Base-by-base conservation (phyloP, 2,797 vertebrate species). In the Sus cebifrons region DNA sequence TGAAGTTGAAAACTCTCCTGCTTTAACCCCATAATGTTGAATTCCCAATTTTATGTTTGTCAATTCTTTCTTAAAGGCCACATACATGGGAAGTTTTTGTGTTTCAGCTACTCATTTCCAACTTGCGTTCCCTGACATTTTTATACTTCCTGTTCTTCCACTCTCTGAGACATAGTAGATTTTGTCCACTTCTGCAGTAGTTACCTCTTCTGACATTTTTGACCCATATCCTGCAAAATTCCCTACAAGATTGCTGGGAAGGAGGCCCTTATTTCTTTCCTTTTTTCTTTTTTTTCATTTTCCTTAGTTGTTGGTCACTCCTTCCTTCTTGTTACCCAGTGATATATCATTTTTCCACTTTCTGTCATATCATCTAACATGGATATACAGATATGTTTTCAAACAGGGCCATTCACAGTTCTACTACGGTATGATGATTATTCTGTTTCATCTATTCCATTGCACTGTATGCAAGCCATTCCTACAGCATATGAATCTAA, bases 1-100 rank as follows among this genome's bases (percentile, higher is more conserved):
- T 84, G 32, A 58, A 87, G 44, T 75, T 84, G 44, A 25, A 81
- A 77, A 68, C 29, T 36, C 13, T 32, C 20, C 15, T 79, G 16
- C 36, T 29, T 71, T 81, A 86, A 85, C 17, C 5, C 21, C 27
- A 67, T 52, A 78, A 89, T 71, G 52, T 75, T 68, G 67, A 73
- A 56, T 84, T 90, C 36, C 16, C 40, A 74, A 79, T 83, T 95
- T 87, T 68, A 58, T 83, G 54, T 79, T 65, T 89, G 27, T 44
- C 56, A 13, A 5, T 36, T 95, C 10, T 16, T 91, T 89, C 73
- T 93, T 54, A 88, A 91, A 85, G 54, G 54, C 29, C 58, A 95
- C 70, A 44, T 49, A 40, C 17, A 27, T 67, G 44, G 16, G 13
- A 18, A 32, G 81, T 67, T 18, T 86, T 36, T 81, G 6, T 6